A percentile compares a stretch with the other conserved stretches of the same genome.
Conservation (phyloP, 2,888 invertebrate genomes). For the Spodoptera picta region DNA sequence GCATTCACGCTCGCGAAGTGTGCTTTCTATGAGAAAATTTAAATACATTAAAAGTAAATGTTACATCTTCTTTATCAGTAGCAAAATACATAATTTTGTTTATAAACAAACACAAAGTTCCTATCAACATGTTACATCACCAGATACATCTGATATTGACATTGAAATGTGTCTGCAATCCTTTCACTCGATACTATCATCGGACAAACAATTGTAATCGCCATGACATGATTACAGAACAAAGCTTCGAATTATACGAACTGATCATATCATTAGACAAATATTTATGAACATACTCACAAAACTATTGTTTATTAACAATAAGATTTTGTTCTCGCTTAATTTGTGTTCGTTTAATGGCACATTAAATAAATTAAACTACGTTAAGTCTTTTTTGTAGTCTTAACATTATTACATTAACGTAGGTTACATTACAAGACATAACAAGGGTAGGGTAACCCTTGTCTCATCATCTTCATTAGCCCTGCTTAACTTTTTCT, state of each 20-base stretch:
- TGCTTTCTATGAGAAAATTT: too few relatives aligned
- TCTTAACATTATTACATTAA: too few relatives aligned
- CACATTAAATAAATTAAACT: not conserved
- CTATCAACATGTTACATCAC: conserved; percentile 6
- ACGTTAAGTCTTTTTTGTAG: too few relatives aligned
- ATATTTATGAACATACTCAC: conserved; percentile 47
- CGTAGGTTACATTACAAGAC: too few relatives aligned
- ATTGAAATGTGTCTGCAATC: conserved; percentile 39
- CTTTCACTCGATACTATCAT: conserved; percentile 33
- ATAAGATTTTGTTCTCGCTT: conserved; percentile 46
- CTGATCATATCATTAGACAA: conserved; percentile 49
- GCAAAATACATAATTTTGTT: not conserved
- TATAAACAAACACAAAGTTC: conserved; percentile 14
- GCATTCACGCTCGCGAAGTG: too few relatives aligned
- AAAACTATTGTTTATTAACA: conserved; percentile 51
- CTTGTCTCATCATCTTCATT: too few relatives aligned
- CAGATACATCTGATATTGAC: conserved; percentile 34
- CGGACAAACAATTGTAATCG: conserved; percentile 42
- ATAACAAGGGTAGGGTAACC: too few relatives aligned
- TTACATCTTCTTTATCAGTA: too few relatives aligned
- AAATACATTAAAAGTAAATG: too few relatives aligned
- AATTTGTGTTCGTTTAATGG: conserved; percentile 21
- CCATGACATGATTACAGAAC: conserved; percentile 59
- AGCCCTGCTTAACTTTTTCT: too few relatives aligned
- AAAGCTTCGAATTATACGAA: conserved; percentile 35